Percentiles rank a stretch among this genome's conserved stretches.
Evolutionary conservation across 2,888 invertebrate species (phyloP).

Genomic region (Trichacis sp.): DNA sequence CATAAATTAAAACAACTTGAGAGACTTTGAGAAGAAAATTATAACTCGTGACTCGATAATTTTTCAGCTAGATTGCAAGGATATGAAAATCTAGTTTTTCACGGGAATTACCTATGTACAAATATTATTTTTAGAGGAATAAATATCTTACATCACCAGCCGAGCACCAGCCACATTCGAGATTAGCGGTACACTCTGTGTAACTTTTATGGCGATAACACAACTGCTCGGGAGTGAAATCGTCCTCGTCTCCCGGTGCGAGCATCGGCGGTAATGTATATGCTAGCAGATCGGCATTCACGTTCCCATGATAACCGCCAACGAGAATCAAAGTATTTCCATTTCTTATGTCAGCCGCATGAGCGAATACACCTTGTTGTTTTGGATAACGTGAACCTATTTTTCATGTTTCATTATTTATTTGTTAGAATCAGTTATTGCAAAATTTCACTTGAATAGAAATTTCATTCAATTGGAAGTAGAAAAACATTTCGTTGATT

Average conservation of each 20-base stretch:
- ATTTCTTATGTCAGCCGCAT: constrained; percentile 84
- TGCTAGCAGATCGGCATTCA: constrained; percentile 87
- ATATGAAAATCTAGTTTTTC: no score
- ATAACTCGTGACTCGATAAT: no score
- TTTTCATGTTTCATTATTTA: neutral
- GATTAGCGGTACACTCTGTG: constrained; percentile 87
- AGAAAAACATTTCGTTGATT: no score
- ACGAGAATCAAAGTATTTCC: constrained; percentile 87
- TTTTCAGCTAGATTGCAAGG: no score
- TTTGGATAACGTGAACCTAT: constrained; percentile 79
- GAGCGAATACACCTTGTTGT: constrained; percentile 90
- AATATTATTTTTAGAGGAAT: no score
- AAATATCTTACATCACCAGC: constrained; percentile 79
- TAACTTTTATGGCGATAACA: constrained; percentile 82
- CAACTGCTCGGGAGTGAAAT: constrained; percentile 80
- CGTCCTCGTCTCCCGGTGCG: constrained; percentile 76
- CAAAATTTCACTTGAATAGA: no score
- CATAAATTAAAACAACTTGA: no score
- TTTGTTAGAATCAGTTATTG: no score
- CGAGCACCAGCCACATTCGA: constrained; percentile 95
- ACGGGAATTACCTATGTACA: no score
- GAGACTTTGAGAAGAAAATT: no score
- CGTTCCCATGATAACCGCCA: constrained; percentile 94
- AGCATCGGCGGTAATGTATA: constrained; percentile 89
- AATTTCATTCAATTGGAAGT: no score